Evolutionary conservation across 2,888 invertebrate species (phyloP), one percentile per base, ranked within the genome.

Genomic region (Watsonalla cultraria): DNA sequence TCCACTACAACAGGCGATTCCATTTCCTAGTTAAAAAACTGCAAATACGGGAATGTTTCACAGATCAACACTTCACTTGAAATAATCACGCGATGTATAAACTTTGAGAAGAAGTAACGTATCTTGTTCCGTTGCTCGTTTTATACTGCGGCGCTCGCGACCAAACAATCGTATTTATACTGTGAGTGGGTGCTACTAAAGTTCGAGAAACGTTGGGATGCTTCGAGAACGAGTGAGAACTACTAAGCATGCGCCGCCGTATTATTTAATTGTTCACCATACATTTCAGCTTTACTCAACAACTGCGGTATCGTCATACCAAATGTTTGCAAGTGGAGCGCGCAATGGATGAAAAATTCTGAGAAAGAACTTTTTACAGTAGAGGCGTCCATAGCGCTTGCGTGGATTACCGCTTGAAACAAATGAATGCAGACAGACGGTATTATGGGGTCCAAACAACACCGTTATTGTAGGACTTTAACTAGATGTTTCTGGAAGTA

Each of bases 1-100:
- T 92, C 93, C 84, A 93, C 73, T 80, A 93, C 92, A 84, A 92
- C 91, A 72, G 92, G 92, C 59, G 92, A 92, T 82, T 92, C 92
- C 92, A 92, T 92, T 65, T 66, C 70, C 70, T 71, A 74, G 68
- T 71, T 63, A 55, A 68, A 56, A 74, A 78, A 74, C 42, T 11
- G 11, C 11, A 5, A 11, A 72, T 83, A 87, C 85, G 79, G 77
- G 77, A 83, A 82, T 81, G 73, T 85, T 76, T 83, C 87, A 86
- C 86, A 75, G 62, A 68, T 66, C 72, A 70, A 66, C 81, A 86
- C 83, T 78, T 79, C 84, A 85, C 84, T 78, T 65, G 58, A 59
- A 55, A 53, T 60, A 54, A 55, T 64, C 57, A 67, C 77, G 70
- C 74, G 65, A 70, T 61, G 63, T 68, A 66, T 59, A 62, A 57